Evolutionary conservation across 2,888 invertebrate species (phyloP), one percentile per base, ranked within the genome.

Genomic region (Drosophila helvetica): DNA sequence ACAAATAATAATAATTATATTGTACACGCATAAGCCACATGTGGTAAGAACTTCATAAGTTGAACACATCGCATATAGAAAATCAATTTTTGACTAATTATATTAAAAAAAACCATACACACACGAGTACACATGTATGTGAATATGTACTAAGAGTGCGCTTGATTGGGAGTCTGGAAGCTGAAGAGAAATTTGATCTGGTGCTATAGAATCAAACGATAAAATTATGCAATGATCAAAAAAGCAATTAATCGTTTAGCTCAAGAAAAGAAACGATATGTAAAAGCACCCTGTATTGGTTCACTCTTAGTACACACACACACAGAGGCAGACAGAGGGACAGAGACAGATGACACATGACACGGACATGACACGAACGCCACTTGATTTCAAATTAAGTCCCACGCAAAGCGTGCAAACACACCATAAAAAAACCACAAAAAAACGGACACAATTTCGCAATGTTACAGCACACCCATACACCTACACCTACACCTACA

Each of bases 31-130:
- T 33, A 48, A 52, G 67, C 57, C 51, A 52, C 59, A 60, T 67
- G 60, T 64, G 72, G 63, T 51, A 43, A 73, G 48, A 72, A 66
- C 66, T 76, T 77, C 63, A 63, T 56, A 73, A 72, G 56, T 54
- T 46, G 55, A 10, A 38, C 38, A 62, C 63, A 50, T 63, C 46
- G 50, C 62, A 61, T 61, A 61, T 42, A 63, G 43, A 33, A 48
- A 47, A 38, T n/a, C 12, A 18, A 33, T 33, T 55, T 66, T 66
- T 45, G 53, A 68, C 18, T 53, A 38, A 9, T 15, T 33, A 38
- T 52, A 53, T 25, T 25, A 46, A n/a, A 25, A 27, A 30, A 19
- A 46, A 43, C 45, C 30, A 33, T 12, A 52, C 3, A 19, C 33
- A 33, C 30, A 18, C 33, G 52, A 22, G 22, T 22, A 22, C 22